Conservation (phyloP, 2,888 invertebrate genomes). For the Eilema depressum region DNA sequence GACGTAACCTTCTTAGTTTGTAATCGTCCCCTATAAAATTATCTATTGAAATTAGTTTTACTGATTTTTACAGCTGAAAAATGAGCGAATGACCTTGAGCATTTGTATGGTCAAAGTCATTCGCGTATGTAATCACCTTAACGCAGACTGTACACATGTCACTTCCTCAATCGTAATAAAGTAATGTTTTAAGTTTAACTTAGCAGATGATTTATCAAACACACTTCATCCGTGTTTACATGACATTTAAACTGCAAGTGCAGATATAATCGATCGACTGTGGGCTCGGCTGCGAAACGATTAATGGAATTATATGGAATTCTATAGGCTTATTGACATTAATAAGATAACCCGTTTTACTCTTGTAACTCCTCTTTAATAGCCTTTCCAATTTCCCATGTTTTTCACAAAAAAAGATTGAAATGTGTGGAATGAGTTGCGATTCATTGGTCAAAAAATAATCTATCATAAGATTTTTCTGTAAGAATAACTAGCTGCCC, state of each 20-base stretch:
- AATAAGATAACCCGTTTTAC: not conserved
- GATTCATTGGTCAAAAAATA: too few relatives aligned
- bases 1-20: too few relatives aligned
- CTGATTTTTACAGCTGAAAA: too few relatives aligned
- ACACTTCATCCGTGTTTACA: conserved; percentile 33
- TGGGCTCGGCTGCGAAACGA: not conserved
- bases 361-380: not conserved
- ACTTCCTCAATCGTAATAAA: not conserved
- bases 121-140: too few relatives aligned
- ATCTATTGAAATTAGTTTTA: too few relatives aligned
- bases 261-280: conserved; percentile 35
- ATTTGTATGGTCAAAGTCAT: too few relatives aligned
- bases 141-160: not conserved
- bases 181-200: not conserved
- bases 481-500: too few relatives aligned
- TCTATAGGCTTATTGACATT: not conserved
- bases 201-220: conserved; percentile 12
- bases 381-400: too few relatives aligned
- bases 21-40: too few relatives aligned
- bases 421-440: not conserved
- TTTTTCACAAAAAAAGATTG: not conserved
- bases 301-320: not conserved
- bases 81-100: too few relatives aligned
- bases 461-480: too few relatives aligned
- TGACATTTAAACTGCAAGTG: conserved; percentile 38